phyloP scores from a whole-genome alignment of 2,888 invertebrate genomes.

The Acrocyrtus sp. region DNA sequence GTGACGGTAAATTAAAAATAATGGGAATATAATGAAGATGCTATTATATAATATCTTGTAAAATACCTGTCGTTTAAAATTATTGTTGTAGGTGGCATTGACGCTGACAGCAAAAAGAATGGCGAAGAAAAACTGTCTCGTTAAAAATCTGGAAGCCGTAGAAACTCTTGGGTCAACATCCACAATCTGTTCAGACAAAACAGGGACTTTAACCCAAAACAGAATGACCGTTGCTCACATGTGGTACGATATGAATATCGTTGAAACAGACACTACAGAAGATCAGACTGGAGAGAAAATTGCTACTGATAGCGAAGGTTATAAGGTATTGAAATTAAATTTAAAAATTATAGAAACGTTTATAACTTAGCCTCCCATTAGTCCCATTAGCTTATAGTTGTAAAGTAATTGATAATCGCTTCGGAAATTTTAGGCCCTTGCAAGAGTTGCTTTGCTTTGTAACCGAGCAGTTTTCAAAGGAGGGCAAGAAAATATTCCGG shows the following conservation, averaged over 20 bases:
- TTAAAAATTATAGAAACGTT: not conserved
- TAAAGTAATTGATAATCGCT: no score
- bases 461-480: constrained; percentile 72
- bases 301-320: constrained; percentile 47
- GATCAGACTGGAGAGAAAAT: constrained; percentile 49
- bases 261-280: constrained; percentile 56
- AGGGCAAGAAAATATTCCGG: constrained; percentile 69
- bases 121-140: constrained; percentile 92
- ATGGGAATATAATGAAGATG: no score
- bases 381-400: not conserved
- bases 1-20: constrained; percentile 87
- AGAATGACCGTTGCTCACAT: constrained; percentile 80
- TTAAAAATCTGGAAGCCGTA: constrained; percentile 85
- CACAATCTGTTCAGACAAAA: constrained; percentile 99
- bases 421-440: constrained; percentile 66
- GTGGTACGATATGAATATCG: constrained; percentile 69
- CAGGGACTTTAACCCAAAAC: constrained; percentile 87
- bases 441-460: constrained; percentile 70
- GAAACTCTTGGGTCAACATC: constrained; percentile 99
- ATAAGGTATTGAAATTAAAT: constrained; percentile 30
- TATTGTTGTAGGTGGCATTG: constrained; percentile 75
- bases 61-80: not conserved
- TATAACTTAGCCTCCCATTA: not conserved
- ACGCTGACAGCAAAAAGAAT: constrained; percentile 98
- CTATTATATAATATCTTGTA: no score